These are phyloP conservation scores for Strigamia transsilvanica DNA, from an alignment of 2,888 invertebrate species.

Conservation along the genomic window DNA sequence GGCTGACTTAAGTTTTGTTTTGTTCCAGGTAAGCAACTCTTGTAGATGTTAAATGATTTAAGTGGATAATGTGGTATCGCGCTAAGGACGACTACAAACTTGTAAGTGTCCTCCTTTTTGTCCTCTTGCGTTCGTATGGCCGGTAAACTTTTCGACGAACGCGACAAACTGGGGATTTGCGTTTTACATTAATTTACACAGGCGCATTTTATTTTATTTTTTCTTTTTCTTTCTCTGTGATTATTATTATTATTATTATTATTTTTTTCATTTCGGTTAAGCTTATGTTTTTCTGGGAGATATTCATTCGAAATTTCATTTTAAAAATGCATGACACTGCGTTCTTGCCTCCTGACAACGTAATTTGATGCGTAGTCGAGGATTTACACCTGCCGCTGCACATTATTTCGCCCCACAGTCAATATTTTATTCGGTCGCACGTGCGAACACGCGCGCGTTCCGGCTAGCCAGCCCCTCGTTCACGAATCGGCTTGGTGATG, in stretches of 20 bases:
- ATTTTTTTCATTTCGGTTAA: background rate
- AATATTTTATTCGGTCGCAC: constrained; percentile 47
- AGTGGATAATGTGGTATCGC: constrained; percentile 48
- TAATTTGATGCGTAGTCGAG: constrained; percentile 48
- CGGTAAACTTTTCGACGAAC: constrained; percentile 25
- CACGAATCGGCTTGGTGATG: background rate
- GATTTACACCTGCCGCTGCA: constrained; percentile 48
- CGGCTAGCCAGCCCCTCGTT: background rate
- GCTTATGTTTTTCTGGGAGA: background rate
- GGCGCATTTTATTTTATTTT: background rate
- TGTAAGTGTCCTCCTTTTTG: constrained; percentile 38
- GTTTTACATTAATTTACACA: background rate
- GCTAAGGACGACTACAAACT: constrained; percentile 49
- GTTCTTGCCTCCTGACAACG: constrained; percentile 47
- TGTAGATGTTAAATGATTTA: constrained; percentile 43
- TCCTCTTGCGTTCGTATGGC: constrained; percentile 17
- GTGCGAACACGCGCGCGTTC: constrained; percentile 1
- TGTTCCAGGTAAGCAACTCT: constrained; percentile 36
- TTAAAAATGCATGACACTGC: constrained; percentile 51
- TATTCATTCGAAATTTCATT: constrained; percentile 35
- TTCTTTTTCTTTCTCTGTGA: background rate
- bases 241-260: background rate
- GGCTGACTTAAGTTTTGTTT: constrained; percentile 33
- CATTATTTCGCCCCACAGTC: constrained; percentile 46
- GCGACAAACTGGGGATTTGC: background rate